Base-by-base conservation (phyloP, 2,797 vertebrate species). In the Acrossocheilus fasciatus region DNA sequence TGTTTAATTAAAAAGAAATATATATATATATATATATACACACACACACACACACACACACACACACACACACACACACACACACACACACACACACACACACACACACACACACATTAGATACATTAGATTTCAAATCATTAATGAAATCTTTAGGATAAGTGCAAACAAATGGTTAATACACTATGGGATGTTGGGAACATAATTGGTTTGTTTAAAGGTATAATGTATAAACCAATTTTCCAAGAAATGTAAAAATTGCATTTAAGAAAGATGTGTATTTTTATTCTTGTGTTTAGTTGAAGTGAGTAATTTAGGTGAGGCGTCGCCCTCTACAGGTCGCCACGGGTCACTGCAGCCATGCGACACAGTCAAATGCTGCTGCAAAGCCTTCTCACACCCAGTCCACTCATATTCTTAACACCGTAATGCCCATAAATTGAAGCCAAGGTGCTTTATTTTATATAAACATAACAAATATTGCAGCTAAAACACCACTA, bases 291-390 rank as follows among this genome's bases (percentile, higher is more conserved):
- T 18, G 66, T 69, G 34, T 39, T 14, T 30, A 6, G n/a, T 5
- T 34, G 62, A 34, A 64, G 26, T 7, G 62, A 4, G 9, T 20
- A 34, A 52, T 76, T 1, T 14, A 52, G 30, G 20, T 14, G 36
- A n/a, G 8, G 20, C 12, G 50, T 36, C 50, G 50, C 68, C 68
- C 68, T 12, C 81, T 82, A n/a, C 64, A 36, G 80, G 80, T 0
- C 30, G 0, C 30, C 14, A 1, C 0, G 15, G 14, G 3, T 6
- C 30, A 72, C 47, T 82, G 81, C 50, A 69, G 30, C 39, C 64
- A 11, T 26, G 66, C 80, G 62, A 69, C 79, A 52, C 79, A 70
- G 11, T 47, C 62, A 68, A 43, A 81, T 14, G 15, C 34, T 41
- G 34, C 66, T n/a, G 47, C 45, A 41, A 54, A 82, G 12, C 80